Conservation (phyloP, 2,113 vertebrate species). For the Rissa tridactyla region DNA sequence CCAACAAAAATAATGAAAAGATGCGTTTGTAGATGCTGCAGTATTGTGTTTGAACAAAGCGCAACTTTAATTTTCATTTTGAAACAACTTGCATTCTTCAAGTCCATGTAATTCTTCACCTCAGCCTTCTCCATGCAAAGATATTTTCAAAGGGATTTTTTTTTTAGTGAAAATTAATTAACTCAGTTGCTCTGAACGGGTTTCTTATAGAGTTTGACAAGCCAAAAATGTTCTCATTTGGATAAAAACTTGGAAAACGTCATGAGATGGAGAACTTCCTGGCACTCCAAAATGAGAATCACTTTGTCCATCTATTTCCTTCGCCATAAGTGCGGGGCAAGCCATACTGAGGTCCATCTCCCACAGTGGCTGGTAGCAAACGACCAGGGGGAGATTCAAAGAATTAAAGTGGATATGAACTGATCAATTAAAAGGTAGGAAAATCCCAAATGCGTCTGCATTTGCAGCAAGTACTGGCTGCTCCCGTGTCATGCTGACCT, state of each 20-base stretch:
- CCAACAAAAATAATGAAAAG: background rate
- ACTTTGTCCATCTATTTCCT: background rate
- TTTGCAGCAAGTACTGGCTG: background rate
- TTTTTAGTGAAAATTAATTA: background rate
- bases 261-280: background rate
- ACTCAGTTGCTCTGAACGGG: background rate
- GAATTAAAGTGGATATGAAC: background rate
- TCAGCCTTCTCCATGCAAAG: background rate
- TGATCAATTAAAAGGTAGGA: background rate
- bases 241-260: background rate
- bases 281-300: background rate
- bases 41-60: background rate
- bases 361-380: background rate
- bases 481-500: background rate
- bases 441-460: background rate
- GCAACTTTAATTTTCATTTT: background rate
- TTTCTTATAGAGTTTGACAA: background rate
- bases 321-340: rapidly evolving
- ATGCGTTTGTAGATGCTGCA: background rate
- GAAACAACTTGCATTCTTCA: background rate
- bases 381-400: background rate
- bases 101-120: background rate
- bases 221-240: background rate
- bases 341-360: background rate
- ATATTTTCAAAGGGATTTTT: background rate